Conservation (phyloP, 2,888 invertebrate genomes). For the Hybos culiciformis region DNA sequence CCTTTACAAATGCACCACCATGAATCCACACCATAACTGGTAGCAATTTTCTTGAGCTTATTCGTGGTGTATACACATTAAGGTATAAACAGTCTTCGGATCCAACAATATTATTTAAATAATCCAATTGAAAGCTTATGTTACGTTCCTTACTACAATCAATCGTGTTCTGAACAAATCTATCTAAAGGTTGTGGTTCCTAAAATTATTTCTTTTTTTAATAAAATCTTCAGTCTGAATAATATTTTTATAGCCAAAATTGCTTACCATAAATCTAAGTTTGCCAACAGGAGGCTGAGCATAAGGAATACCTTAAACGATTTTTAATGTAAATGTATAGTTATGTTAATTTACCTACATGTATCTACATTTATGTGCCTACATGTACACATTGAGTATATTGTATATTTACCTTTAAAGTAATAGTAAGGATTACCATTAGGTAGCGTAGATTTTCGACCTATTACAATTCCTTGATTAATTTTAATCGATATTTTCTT, state of each 20-base stretch:
- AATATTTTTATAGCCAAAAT: neutral
- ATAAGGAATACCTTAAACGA: slow-evolving; percentile 43
- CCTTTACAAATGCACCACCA: slow-evolving; percentile 30
- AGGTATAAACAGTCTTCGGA: slow-evolving; percentile 31
- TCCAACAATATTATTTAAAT: slow-evolving; percentile 19
- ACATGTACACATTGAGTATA: neutral
- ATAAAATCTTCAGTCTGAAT: neutral
- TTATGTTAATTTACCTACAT: neutral
- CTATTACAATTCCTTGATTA: neutral
- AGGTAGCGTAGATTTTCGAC: neutral
- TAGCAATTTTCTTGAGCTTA: slow-evolving; percentile 13
- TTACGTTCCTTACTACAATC: slow-evolving; percentile 27
- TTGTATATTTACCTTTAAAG: neutral
- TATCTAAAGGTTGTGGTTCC: slow-evolving; percentile 27
- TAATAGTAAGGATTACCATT: neutral
- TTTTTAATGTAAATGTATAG: slow-evolving; percentile 33
- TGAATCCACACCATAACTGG: slow-evolving; percentile 35
- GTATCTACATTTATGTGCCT: neutral
- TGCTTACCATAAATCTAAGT: slow-evolving; percentile 30
- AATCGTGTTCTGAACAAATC: slow-evolving; percentile 23
- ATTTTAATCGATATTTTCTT: neutral
- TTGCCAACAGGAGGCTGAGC: slow-evolving; percentile 42
- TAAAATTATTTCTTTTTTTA: slow-evolving; percentile 10
- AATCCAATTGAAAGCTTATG: slow-evolving; percentile 25
- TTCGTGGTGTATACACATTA: slow-evolving; percentile 28